These are phyloP conservation scores for western clawed frog (Xenopus tropicalis) DNA, from an alignment of 2,113 vertebrate genomes.

Conservation along the genomic window DNA sequence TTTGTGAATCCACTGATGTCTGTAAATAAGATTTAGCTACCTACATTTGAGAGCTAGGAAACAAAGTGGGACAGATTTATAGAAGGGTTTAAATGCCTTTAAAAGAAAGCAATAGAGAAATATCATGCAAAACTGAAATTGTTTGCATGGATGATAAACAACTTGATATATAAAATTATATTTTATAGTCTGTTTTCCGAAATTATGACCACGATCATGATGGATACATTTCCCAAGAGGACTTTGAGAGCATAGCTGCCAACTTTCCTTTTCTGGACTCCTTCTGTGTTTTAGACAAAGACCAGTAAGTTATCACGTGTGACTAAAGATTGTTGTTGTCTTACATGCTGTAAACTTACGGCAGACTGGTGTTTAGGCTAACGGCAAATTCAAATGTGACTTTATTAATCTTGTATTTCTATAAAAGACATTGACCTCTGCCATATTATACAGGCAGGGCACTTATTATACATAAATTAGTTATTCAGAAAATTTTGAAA, in stretches of 20 bases:
- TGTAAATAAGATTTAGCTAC: too few relatives aligned
- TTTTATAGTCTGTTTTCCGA: conserved; percentile 89
- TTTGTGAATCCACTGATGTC: too few relatives aligned
- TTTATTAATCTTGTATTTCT: neutral
- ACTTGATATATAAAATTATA: conserved; percentile 22
- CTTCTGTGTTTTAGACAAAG: conserved; percentile 95
- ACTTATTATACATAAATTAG: too few relatives aligned
- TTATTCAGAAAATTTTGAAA: too few relatives aligned
- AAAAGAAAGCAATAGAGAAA: too few relatives aligned
- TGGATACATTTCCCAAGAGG: conserved; percentile 95
- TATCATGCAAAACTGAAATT: too few relatives aligned
- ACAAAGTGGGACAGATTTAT: too few relatives aligned
- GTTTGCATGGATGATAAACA: too few relatives aligned
- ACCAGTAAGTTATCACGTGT: conserved; percentile 79
- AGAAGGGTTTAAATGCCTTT: too few relatives aligned
- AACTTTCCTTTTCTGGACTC: conserved; percentile 97
- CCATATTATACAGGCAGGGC: too few relatives aligned
- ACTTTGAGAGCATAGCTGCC: conserved; percentile 93
- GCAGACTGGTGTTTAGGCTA: neutral
- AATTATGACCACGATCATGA: conserved; percentile 95
- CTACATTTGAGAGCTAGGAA: too few relatives aligned
- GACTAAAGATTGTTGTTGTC: conserved; percentile 7
- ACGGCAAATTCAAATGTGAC: neutral
- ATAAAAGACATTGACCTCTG: too few relatives aligned
- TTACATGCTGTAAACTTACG: neutral